Base-by-base conservation (phyloP, 1,140 invertebrate genomes). In the Hylaeus anthracinus region DNA sequence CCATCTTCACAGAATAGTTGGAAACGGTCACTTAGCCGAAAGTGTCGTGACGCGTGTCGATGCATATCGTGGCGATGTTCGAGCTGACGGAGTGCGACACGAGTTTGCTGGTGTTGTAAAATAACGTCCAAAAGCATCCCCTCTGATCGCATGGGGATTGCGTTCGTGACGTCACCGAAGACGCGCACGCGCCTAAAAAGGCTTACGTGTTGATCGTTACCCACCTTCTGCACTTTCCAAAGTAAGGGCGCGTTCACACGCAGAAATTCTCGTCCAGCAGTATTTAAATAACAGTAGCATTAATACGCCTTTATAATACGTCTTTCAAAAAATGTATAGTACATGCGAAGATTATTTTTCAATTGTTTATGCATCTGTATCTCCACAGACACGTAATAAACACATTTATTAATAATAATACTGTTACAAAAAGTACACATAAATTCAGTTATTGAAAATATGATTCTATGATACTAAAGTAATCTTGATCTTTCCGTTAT, bases 201-300 rank as follows among this genome's bases (percentile, higher is more conserved):
- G 63, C 64, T 86, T 81, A 88, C 88, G 82, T 86, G 88, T 90
- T 90, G 85, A 89, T 89, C 88, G 88, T 90, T 89, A 90, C 76
- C 80, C 79, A 82, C 63, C 73, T 84, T 83, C 73, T 64, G 60
- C 83, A 66, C 53, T 53, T 48, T 43, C 71, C 12, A 12, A 45
- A 70, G 45, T 66, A 63, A 79, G 56, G 79, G 69, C 63, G 45
- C 69, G 61, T 84, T 81, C 69, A 70, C 72, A 64, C 56, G 12
- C 14, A 51, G 43, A 67, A 58, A 60, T 60, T 8, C 55, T 56
- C 5, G 8, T 70, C 6, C 5, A 6, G 9, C 14, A 12, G n/a
- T 26, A 26, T 41, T 51, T 14, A 10, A 39, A 37, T 15, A 37
- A 45, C 4, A 48, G 2, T 48, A 48, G 8, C 45, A 26, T 26